Percentiles rank a stretch among this genome's conserved stretches.
Evolutionary conservation across 2,888 invertebrate species (phyloP).

Genomic region (Cephalotes varians): DNA sequence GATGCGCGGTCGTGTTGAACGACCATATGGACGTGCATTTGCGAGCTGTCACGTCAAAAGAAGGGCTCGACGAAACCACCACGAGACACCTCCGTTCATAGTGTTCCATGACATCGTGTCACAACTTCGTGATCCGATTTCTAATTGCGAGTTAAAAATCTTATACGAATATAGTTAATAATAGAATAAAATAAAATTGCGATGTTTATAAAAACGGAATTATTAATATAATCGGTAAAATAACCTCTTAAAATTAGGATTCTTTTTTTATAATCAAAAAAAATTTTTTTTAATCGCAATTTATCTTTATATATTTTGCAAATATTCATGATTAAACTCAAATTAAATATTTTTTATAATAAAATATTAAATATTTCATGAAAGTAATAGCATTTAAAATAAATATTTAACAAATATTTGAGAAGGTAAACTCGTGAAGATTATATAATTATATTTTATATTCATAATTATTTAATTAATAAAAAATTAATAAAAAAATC

Average conservation of each 20-base stretch:
- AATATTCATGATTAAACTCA: background rate
- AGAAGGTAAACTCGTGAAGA: background rate
- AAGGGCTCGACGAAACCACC: slow-evolving; percentile 38
- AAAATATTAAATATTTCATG: background rate
- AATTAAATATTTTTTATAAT: background rate
- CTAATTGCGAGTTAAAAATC: slow-evolving; percentile 13
- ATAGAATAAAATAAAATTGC: background rate
- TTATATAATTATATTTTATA: background rate
- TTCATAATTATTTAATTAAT: slow-evolving; percentile 7
- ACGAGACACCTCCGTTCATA: background rate
- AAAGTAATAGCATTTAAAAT: background rate
- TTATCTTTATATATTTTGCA: background rate
- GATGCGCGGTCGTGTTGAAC: slow-evolving; percentile 42
- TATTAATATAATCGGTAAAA: background rate
- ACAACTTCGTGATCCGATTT: slow-evolving; percentile 6
- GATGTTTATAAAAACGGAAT: background rate
- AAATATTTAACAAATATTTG: background rate
- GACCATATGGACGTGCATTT: slow-evolving; percentile 63
- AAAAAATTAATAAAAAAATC: no score
- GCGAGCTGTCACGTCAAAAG: slow-evolving; percentile 46
- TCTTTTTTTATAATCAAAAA: background rate
- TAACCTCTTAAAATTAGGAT: background rate
- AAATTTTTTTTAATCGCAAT: background rate
- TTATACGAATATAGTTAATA: background rate
- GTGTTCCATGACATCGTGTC: slow-evolving; percentile 2